Evolutionary conservation across 2,797 vertebrate genomes (phyloP), one percentile per base, ranked within the genome.

Genomic region (Diceros bicornis): DNA sequence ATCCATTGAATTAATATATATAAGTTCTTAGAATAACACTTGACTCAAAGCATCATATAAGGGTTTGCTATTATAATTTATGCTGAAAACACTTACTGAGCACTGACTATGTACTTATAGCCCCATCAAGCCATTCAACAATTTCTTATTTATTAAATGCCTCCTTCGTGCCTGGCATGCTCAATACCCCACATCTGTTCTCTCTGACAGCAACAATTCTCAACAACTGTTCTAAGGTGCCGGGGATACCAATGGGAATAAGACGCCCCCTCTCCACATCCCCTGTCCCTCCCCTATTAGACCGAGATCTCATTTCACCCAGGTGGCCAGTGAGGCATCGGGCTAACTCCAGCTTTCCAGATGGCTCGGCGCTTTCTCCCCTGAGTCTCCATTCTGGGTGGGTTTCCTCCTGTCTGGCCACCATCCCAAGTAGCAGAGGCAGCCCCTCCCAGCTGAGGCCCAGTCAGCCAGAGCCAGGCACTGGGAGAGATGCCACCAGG

Each of bases 271-370:
- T 83, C 69, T 37, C 11, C 50, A 52, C 50, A 52, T 62, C 23
- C 94, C 57, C 47, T 23, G n/a, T 37, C 88, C 21, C n/a, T 7
- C 75, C 64, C 17, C 4, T 9, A 16, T 64, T 50, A 59, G 41
- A 59, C 37, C 72, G 61, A 84, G 96, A 85, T 95, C 96, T 71
- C 77, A 52, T 79, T 87, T 97, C 72, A 72, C 83, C 85, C 97
- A 97, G 96, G 82, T 96, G 96, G 94, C 69, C 29, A 62, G 62
- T 92, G 91, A 96, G 89, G 47, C 7, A 0, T 7, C 0, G 1
- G 89, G 81, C 72, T 6, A 50, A 66, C 66, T 66, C 75, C 64
- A 25, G 97, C 95, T 79, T 96, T 78, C 97, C 97, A 97, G 96
- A 93, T 98, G 97, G 94, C 47, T 62, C 4, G 1, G 29, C 6